Evolutionary conservation across 2,113 vertebrate genomes (phyloP).

Genomic region (Chamaetylas fuelleborni): DNA sequence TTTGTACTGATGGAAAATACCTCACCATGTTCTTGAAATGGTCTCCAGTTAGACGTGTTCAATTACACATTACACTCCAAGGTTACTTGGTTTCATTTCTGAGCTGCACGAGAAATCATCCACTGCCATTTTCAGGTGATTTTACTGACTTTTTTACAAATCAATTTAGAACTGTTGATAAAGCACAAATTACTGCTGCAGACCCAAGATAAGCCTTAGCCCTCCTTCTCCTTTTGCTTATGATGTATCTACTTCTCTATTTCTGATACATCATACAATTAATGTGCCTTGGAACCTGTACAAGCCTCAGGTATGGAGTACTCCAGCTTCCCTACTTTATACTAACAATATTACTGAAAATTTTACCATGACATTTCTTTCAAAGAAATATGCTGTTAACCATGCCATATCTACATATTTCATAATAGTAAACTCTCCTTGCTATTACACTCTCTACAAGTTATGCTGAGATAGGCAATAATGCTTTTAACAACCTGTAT

Average conservation of each 20-base stretch:
- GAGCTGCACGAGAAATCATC: not conserved
- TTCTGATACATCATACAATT: not conserved
- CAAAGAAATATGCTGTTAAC: not conserved
- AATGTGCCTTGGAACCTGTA: not conserved
- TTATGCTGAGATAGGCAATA: not conserved
- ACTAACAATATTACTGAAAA: not conserved
- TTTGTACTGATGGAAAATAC: not conserved
- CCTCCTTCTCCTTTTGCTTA: not conserved
- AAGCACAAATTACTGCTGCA: not conserved
- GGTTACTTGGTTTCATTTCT: not conserved
- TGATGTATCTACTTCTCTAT: not conserved
- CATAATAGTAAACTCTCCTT: not conserved
- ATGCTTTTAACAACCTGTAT: not conserved
- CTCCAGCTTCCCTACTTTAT: not conserved
- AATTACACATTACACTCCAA: not conserved
- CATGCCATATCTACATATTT: not conserved
- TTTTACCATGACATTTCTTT: not conserved
- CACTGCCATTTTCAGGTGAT: not conserved
- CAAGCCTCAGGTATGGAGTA: not conserved
- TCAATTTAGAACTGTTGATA: not conserved
- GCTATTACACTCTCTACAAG: fast-evolving
- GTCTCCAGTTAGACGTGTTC: fast-evolving
- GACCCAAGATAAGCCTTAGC: not conserved
- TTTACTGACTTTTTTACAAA: not conserved
- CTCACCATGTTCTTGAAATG: not conserved